Evolutionary conservation across 2,888 invertebrate genomes (phyloP).

Genomic region (Dasysyrphus albostriatus): DNA sequence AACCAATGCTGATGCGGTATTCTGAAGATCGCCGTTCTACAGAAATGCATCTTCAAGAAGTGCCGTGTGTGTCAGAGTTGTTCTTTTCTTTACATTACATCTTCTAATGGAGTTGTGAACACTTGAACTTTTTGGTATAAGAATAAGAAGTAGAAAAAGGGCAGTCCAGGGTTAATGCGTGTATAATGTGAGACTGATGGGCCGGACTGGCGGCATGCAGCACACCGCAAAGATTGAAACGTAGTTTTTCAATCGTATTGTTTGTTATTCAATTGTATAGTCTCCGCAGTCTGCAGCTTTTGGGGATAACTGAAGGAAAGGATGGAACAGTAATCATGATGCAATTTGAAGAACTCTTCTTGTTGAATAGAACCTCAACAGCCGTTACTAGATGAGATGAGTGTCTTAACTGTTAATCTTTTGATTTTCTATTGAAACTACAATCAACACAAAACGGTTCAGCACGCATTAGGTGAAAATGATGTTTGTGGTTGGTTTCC

Average conservation of each 20-base stretch:
- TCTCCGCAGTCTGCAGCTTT: not conserved
- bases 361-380: not conserved
- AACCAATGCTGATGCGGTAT: slow-evolving; percentile 11
- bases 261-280: slow-evolving; percentile 13
- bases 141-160: slow-evolving; percentile 30
- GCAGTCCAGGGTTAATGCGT: slow-evolving; percentile 46
- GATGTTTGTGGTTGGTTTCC: not conserved
- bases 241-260: slow-evolving; percentile 6
- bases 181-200: slow-evolving; percentile 28
- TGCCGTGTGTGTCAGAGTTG: not conserved
- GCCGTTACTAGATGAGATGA: slow-evolving; percentile 18
- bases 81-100: slow-evolving; percentile 7
- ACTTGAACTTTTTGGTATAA: slow-evolving; percentile 57
- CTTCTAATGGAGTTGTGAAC: slow-evolving; percentile 37
- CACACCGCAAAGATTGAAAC: not conserved
- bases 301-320: not conserved
- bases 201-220: not conserved
- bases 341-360: slow-evolving; percentile 12
- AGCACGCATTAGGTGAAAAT: not conserved
- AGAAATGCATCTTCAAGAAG: slow-evolving; percentile 54
- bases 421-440: slow-evolving; percentile 60
- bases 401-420: slow-evolving; percentile 55
- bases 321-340: not conserved
- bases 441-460: slow-evolving; percentile 20
- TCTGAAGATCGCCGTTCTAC: slow-evolving; percentile 52